Percentiles rank a stretch among this genome's conserved stretches.
phyloP scores from a whole-genome alignment of 1,140 invertebrate species.

The Vanessa atalanta region DNA sequence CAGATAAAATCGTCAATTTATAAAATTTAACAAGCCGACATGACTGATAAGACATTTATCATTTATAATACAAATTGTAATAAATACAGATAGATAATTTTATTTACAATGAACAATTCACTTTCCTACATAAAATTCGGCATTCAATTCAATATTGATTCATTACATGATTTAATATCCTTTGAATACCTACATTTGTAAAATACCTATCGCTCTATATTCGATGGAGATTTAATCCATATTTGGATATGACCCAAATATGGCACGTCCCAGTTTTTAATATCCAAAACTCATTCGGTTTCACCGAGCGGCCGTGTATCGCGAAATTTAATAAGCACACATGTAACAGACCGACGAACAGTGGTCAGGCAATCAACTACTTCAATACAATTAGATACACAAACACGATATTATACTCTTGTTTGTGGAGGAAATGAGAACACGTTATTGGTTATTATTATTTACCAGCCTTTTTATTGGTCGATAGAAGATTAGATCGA shows the following conservation, averaged over 20 bases:
- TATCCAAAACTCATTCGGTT: slow-evolving; percentile 30
- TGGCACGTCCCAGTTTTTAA: slow-evolving; percentile 31
- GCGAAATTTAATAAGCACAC: slow-evolving; percentile 34
- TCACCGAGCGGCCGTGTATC: slow-evolving; percentile 30
- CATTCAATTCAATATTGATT: no score
- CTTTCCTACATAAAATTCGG: no score
- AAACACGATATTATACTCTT: background rate
- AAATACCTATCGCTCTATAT: slow-evolving; percentile 10
- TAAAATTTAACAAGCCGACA: no score
- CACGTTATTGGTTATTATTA: no score
- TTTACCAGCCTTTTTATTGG: no score
- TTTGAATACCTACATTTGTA: background rate
- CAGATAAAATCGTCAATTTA: no score
- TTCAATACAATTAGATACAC: slow-evolving; percentile 1
- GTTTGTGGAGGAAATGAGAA: background rate
- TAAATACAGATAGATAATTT: no score
- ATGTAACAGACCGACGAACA: background rate
- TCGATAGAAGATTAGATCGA: no score
- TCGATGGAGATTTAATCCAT: slow-evolving; percentile 27
- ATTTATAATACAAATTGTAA: no score
- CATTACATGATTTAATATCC: background rate
- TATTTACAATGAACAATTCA: no score
- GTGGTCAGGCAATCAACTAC: background rate
- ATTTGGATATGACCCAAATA: slow-evolving; percentile 31
- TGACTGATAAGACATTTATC: no score